Evolutionary conservation across 2,113 vertebrate species (phyloP).

Genomic region (Uria aalge): DNA sequence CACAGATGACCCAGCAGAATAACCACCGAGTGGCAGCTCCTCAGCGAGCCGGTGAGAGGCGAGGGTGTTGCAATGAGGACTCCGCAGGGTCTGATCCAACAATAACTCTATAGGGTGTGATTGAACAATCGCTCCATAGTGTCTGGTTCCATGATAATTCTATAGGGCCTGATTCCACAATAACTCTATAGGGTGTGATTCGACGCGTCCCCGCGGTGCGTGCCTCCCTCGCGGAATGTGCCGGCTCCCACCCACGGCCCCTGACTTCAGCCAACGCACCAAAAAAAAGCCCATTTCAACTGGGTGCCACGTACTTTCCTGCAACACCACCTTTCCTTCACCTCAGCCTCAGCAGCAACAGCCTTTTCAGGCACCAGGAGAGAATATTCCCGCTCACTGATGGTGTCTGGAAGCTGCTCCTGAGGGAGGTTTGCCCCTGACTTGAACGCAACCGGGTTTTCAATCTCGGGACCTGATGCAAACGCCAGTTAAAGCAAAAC

Average conservation of each 20-base stretch:
- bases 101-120: neutral
- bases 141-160: neutral
- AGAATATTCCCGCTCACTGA: neutral
- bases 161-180: neutral
- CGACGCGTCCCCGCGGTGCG: rapidly evolving
- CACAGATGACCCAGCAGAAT: slow-evolving; percentile 55
- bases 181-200: neutral
- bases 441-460: neutral
- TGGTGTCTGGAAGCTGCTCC: neutral
- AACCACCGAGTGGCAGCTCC: neutral
- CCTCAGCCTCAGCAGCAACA: neutral
- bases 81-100: neutral
- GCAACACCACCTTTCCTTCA: neutral
- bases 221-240: neutral
- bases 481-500: neutral
- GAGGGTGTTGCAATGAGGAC: neutral
- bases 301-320: neutral
- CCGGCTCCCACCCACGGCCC: neutral
- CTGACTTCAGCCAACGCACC: neutral
- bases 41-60: neutral
- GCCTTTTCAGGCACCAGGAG: neutral
- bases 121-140: neutral
- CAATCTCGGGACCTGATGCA: neutral
- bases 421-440: neutral
- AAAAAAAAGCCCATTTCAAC: neutral